Evolutionary conservation across 1,140 invertebrate species (phyloP).

Genomic region (Odontomachus brunneus): DNA sequence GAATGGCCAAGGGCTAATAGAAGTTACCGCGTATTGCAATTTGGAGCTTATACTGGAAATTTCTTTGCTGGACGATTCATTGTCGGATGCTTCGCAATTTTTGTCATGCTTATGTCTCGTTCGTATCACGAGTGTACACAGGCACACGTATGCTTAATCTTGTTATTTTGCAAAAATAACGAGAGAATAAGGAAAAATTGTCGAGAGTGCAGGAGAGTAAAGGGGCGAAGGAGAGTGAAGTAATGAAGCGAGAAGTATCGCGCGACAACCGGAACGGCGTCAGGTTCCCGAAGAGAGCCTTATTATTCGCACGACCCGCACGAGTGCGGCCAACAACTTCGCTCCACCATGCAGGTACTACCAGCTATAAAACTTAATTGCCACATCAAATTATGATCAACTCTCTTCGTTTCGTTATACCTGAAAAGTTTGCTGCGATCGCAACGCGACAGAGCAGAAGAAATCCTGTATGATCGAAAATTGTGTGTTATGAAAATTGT

Average conservation of each 20-base stretch:
- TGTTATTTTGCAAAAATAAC: not conserved
- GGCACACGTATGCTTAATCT: too few relatives aligned
- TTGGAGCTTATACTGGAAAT: not conserved
- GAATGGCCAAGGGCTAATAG: slow-evolving; percentile 22
- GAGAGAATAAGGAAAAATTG: too few relatives aligned
- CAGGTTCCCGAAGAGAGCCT: slow-evolving; percentile 7
- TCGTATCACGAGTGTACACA: not conserved
- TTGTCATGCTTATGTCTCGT: not conserved
- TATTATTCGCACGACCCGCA: slow-evolving; percentile 47
- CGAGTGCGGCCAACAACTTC: slow-evolving; percentile 4
- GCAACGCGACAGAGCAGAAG: too few relatives aligned
- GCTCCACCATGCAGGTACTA: slow-evolving; percentile 45
- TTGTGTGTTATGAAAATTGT: not conserved
- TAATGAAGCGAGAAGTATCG: slow-evolving; percentile 20
- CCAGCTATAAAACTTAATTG: slow-evolving; percentile 46
- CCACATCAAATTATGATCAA: slow-evolving; percentile 45
- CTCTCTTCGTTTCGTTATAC: not conserved
- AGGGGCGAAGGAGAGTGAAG: too few relatives aligned
- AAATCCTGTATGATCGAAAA: too few relatives aligned
- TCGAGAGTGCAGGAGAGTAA: not conserved
- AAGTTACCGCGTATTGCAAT: slow-evolving; percentile 4
- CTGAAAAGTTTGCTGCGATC: not conserved
- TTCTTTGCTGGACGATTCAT: slow-evolving; percentile 8
- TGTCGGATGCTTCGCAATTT: not conserved
- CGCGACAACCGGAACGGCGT: not conserved